Evolutionary conservation across 1,140 invertebrate species (phyloP).

Genomic region (Ceratosolen solmsi): DNA sequence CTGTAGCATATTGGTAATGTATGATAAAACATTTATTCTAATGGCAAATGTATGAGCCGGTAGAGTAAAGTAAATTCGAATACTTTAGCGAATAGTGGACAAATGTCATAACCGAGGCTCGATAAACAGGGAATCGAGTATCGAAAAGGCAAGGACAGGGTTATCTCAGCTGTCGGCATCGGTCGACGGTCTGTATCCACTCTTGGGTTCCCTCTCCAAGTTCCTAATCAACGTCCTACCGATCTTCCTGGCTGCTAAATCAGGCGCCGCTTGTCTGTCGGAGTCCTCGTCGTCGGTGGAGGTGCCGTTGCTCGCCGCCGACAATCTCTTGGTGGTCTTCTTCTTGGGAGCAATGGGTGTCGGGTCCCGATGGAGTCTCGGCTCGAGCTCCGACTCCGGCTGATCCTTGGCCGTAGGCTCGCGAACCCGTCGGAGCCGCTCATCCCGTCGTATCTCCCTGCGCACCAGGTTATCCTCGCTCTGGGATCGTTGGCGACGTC

Average conservation of each 20-base stretch:
- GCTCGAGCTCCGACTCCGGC: conserved; percentile 56
- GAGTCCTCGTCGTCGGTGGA: conserved; percentile 71
- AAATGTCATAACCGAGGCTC: too few relatives aligned
- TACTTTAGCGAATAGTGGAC: too few relatives aligned
- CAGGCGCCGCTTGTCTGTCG: conserved; percentile 45
- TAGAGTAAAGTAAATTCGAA: too few relatives aligned
- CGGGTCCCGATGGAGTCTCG: not conserved
- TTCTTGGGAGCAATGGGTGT: conserved; percentile 9
- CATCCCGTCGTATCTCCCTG: conserved; percentile 60
- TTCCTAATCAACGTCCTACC: conserved; percentile 59
- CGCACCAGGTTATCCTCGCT: conserved; percentile 68
- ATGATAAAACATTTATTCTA: too few relatives aligned
- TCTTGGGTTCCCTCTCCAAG: conserved; percentile 60
- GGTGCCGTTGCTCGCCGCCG: conserved; percentile 47
- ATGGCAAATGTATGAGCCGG: too few relatives aligned
- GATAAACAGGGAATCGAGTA: too few relatives aligned
- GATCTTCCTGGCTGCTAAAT: not conserved
- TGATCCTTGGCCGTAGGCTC: conserved; percentile 39
- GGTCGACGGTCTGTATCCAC: conserved; percentile 52
- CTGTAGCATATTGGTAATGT: too few relatives aligned
- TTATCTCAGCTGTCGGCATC: conserved; percentile 48
- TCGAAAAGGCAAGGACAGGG: not conserved
- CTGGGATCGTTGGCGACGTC: conserved; percentile 51
- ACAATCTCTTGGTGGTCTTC: conserved; percentile 3
- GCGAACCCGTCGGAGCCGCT: conserved; percentile 46